These are phyloP conservation scores for Phlogophora meticulosa DNA, from an alignment of 2,888 invertebrate genomes.

Conservation along the genomic window DNA sequence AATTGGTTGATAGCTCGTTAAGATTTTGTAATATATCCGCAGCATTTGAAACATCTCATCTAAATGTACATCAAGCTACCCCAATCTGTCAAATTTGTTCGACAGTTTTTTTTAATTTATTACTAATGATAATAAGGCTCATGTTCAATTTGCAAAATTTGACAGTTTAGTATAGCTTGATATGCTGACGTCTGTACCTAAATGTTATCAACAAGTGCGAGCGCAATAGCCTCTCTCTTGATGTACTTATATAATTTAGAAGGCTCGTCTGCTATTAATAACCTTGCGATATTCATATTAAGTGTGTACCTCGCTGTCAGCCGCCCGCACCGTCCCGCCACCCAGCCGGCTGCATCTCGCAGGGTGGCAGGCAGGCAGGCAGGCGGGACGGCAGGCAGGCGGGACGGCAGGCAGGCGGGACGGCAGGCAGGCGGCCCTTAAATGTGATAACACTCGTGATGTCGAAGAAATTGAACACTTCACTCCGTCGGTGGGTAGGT, in stretches of 20 bases:
- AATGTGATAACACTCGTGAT: constrained; percentile 25
- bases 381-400: no score
- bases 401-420: no score
- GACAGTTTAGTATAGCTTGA: no score
- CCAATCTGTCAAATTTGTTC: no score
- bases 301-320: constrained; percentile 2
- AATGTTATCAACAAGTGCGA: background rate
- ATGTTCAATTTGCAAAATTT: no score
- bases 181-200: no score
- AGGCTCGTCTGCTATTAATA: background rate
- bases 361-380: no score
- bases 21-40: background rate
- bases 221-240: background rate
- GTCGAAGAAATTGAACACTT: constrained; percentile 45
- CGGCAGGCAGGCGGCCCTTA: constrained; percentile 14
- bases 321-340: background rate
- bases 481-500: no score
- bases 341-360: constrained; percentile 13
- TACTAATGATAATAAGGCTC: no score
- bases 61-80: no score
- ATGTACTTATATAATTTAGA: background rate
- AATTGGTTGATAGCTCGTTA: background rate
- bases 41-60: background rate
- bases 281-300: background rate
- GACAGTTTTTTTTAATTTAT: no score